Conservation (phyloP, 2,113 vertebrate species). For the Pterocles gutturalis region DNA sequence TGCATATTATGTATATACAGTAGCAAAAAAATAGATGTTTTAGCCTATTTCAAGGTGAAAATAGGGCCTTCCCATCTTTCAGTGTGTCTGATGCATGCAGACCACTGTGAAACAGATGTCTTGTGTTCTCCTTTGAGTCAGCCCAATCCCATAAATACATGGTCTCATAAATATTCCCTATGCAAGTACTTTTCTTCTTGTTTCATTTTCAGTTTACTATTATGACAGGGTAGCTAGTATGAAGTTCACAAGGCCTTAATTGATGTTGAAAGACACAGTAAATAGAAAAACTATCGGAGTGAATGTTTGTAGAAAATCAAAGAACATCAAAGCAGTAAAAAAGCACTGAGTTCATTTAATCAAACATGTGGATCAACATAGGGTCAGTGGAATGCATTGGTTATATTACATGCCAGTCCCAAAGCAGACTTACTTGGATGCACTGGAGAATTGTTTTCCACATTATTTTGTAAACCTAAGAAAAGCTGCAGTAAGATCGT, state of each 20-base stretch:
- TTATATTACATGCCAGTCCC: background rate
- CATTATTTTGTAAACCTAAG: background rate
- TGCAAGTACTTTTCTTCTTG: background rate
- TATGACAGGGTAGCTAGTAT: background rate
- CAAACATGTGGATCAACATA: background rate
- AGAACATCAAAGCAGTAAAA: background rate
- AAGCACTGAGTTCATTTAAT: background rate
- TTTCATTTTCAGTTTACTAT: background rate
- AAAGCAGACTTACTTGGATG: background rate
- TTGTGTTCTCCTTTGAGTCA: background rate
- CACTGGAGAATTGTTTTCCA: background rate
- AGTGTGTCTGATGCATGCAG: background rate
- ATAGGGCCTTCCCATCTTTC: background rate
- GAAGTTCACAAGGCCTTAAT: background rate
- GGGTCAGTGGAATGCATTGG: background rate
- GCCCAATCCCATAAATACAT: background rate
- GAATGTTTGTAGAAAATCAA: background rate
- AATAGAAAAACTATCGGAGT: background rate
- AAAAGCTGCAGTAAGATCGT: background rate
- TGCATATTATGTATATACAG: background rate
- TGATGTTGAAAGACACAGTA: background rate
- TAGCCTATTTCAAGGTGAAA: background rate
- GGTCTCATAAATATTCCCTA: background rate
- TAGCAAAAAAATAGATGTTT: background rate
- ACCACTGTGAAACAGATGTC: rapidly evolving